Base-by-base conservation (phyloP, 2,113 vertebrate genomes). In the Thoracochromis brauschi region DNA sequence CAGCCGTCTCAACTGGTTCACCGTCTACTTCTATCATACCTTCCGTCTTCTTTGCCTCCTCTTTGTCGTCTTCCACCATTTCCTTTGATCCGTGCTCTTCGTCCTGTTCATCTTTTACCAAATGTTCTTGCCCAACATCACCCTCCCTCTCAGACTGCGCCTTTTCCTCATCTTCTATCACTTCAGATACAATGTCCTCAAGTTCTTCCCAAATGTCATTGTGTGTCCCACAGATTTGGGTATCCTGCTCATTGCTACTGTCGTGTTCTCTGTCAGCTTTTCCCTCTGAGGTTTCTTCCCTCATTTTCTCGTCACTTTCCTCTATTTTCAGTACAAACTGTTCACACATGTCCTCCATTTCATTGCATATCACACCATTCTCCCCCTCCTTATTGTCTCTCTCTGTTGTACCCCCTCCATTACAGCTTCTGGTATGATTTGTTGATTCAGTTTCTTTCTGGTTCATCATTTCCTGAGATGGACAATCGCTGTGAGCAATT, bases 121-220 rank as follows among this genome's bases (percentile, higher is more conserved):
- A 2, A 2, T 79, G 55, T 33, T 4, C 68, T 49, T 55, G 58
- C 9, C 7, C 26, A n/a, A n/a, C 42, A n/a, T 11, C 45, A 1
- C 3, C 14, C 17, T 54, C 68, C 29, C 2, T 19, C 75, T 84
- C 82, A 8, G 1, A 21, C 42, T 45, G 73, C 13, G 17, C 60
- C 8, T 51, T 71, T 60, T 93, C 93, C 54, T 81, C 80, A 7
- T 91, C 90, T 80, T 94, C 91, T 24, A 91, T 92, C 47, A 91
- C 65, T 57, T 92, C 89, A 82, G 88, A 91, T 12, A 90, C 9
- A 38, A 93, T 75, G 1, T 93, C 91, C n/a, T 93, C 84, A 3
- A 90, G 33, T 29, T 92, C 92, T 16, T 68, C 79, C 89, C 90
- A 91, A 29, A 92, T 73, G 4, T 80, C 85, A 19, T 13, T 2